Conservation (phyloP, 2,113 vertebrate genomes). For the Clarias magur region DNA sequence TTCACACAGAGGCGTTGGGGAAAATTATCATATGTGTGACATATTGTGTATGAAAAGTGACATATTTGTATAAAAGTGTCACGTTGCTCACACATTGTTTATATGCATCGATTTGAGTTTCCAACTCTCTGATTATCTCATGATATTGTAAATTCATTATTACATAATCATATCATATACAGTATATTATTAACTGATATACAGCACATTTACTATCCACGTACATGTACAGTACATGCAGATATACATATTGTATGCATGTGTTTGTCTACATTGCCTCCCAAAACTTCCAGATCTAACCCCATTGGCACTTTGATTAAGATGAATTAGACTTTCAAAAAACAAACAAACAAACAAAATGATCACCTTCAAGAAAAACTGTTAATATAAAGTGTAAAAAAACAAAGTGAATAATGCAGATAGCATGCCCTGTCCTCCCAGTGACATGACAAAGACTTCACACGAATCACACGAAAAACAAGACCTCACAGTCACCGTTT, state of each 20-base stretch:
- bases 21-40: background rate
- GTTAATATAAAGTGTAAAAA: too few species aligned
- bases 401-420: too few species aligned
- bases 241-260: too few species aligned
- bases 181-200: background rate
- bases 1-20: background rate
- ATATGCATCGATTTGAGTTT: background rate
- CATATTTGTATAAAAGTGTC: background rate
- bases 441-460: too few species aligned
- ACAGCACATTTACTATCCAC: background rate
- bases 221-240: background rate
- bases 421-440: too few species aligned
- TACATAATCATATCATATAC: background rate
- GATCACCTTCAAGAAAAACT: background rate
- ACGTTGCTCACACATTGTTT: background rate
- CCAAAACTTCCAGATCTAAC: background rate
- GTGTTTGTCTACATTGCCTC: background rate
- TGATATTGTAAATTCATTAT: background rate
- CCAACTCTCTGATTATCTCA: background rate
- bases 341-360: background rate
- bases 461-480: too few species aligned
- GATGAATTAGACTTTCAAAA: background rate
- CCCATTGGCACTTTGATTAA: background rate
- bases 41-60: background rate
- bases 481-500: too few species aligned